Conservation (phyloP, 2,797 vertebrate genomes). For the Otolemur crassicaudatus region DNA sequence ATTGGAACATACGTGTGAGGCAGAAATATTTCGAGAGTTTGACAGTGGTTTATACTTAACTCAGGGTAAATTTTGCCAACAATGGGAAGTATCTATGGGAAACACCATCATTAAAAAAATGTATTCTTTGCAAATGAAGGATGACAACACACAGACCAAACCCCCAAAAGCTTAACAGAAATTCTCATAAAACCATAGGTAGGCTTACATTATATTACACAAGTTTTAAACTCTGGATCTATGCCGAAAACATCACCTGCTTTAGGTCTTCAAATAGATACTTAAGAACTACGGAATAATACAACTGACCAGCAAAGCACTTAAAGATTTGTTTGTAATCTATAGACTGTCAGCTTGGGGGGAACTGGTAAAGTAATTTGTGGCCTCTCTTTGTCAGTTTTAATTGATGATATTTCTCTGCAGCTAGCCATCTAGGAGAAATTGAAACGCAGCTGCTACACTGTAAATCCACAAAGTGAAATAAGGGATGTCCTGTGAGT, state of each 20-base stretch:
- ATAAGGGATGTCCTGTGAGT: neutral
- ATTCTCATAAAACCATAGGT: slow-evolving; percentile 64
- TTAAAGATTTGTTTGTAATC: slow-evolving; percentile 58
- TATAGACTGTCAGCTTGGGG: slow-evolving; percentile 62
- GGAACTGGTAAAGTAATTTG: slow-evolving; percentile 77
- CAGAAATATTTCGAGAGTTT: neutral
- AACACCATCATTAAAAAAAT: slow-evolving; percentile 25
- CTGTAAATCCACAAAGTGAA: slow-evolving; percentile 65
- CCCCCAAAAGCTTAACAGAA: slow-evolving; percentile 51
- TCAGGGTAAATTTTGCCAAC: neutral
- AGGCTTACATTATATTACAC: slow-evolving; percentile 36
- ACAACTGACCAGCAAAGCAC: slow-evolving; percentile 1
- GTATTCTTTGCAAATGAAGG: slow-evolving; percentile 56
- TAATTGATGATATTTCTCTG: slow-evolving; percentile 72
- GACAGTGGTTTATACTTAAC: slow-evolving; percentile 64
- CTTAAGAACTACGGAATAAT: slow-evolving; percentile 4
- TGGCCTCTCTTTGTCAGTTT: slow-evolving; percentile 61
- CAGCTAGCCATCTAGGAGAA: slow-evolving; percentile 57
- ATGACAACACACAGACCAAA: slow-evolving; percentile 33
- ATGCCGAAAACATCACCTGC: slow-evolving; percentile 60
- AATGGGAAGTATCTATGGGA: neutral
- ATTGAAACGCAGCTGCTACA: slow-evolving; percentile 60
- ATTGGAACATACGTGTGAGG: neutral
- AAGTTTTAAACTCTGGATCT: slow-evolving; percentile 58
- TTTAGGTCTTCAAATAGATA: slow-evolving; percentile 42